These are phyloP conservation scores for Actinernus sp. DNA, from an alignment of 92 coral and sea anemone species.

Conservation along the genomic window DNA sequence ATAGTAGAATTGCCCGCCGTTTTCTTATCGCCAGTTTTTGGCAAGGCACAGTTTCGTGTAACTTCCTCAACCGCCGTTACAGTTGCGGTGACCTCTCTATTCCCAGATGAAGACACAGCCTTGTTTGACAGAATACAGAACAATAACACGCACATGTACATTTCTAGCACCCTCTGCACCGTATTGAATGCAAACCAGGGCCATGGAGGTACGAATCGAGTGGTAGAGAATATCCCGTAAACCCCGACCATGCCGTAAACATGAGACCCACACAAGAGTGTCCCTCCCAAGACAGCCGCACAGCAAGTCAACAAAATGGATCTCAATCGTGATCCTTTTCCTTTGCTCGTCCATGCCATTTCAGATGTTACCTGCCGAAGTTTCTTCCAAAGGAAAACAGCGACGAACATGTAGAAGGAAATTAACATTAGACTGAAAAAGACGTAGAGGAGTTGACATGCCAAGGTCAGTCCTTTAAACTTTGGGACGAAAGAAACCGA, in stretches of 20 bases:
- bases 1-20: too few species aligned
- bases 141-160: constrained; percentile 56
- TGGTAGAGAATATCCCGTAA: constrained; percentile 70
- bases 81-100: neutral
- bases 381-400: constrained; percentile 67
- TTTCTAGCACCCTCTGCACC: constrained; percentile 57
- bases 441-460: constrained; percentile 73
- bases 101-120: neutral
- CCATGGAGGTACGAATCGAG: constrained; percentile 61
- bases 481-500: constrained; percentile 54
- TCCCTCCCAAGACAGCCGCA: constrained; percentile 70
- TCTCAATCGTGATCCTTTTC: constrained; percentile 41
- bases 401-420: constrained; percentile 54
- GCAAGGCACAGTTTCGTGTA: too few species aligned
- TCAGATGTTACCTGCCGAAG: constrained; percentile 5
- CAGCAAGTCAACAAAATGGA: constrained; percentile 58
- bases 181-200: constrained; percentile 84
- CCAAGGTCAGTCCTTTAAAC: constrained; percentile 50
- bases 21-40: too few species aligned
- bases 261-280: constrained; percentile 51
- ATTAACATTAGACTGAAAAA: constrained; percentile 46
- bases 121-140: constrained; percentile 17
- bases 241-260: constrained; percentile 72
- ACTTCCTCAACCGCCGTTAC: too few species aligned
- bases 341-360: neutral